Evolutionary conservation across 2,888 invertebrate species (phyloP).

Genomic region (Trichopria drosophilae): DNA sequence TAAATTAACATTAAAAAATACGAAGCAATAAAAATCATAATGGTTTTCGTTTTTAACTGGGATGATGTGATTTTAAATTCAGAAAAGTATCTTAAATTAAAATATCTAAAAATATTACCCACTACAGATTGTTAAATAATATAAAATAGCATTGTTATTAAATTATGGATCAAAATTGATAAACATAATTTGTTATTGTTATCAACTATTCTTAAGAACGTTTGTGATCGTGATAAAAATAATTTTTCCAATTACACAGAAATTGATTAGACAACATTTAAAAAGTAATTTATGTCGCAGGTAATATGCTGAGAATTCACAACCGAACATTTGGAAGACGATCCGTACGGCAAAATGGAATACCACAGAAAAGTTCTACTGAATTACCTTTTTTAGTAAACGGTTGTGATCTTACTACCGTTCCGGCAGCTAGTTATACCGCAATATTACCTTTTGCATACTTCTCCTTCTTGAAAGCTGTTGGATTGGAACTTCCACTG

Average conservation of each 20-base stretch:
- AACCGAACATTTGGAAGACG: constrained; percentile 46
- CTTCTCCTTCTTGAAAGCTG: constrained; percentile 71
- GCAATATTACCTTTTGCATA: constrained; percentile 76
- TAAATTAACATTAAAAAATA: too few relatives aligned
- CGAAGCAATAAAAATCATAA: too few relatives aligned
- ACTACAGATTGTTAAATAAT: background rate
- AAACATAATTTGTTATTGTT: background rate
- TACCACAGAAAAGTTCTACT: constrained; percentile 42
- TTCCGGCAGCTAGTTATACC: constrained; percentile 69
- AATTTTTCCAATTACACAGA: too few relatives aligned
- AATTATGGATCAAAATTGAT: background rate
- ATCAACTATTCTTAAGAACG: too few relatives aligned
- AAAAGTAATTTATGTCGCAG: constrained; percentile 34
- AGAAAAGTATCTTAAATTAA: too few relatives aligned
- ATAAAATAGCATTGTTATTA: background rate
- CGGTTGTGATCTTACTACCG: constrained; percentile 51
- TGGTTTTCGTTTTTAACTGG: too few relatives aligned
- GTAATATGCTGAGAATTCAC: constrained; percentile 53
- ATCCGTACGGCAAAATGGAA: constrained; percentile 36
- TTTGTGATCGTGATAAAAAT: too few relatives aligned
- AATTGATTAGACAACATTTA: background rate
- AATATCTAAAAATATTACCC: too few relatives aligned
- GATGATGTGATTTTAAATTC: too few relatives aligned
- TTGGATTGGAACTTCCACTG: constrained; percentile 75
- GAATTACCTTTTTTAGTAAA: constrained; percentile 55